Conservation (phyloP, 30 jellyfish, hydroid and myxozoan genomes). For the Aurelia aurita region DNA sequence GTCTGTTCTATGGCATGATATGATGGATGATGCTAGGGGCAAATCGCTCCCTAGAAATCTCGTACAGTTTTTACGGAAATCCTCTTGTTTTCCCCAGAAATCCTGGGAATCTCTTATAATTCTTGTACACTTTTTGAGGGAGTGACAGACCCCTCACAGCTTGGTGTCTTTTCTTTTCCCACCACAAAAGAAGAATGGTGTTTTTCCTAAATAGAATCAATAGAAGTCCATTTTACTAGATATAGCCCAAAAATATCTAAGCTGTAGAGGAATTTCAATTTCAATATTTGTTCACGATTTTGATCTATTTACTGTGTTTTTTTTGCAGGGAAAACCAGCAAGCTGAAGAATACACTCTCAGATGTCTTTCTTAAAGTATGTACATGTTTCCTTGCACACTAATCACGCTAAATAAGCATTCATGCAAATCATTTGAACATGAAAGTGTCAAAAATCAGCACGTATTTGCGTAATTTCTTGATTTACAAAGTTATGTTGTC, state of each 20-base stretch:
- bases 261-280: slow-evolving; percentile 5
- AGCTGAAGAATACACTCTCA: not conserved
- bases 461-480: not conserved
- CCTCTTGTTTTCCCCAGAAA: not conserved
- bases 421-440: not conserved
- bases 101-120: too few relatives aligned
- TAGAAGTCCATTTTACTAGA: slow-evolving; percentile 2
- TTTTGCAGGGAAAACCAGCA: slow-evolving; percentile 8
- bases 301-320: slow-evolving; percentile 3
- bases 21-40: too few relatives aligned
- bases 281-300: not conserved
- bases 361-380: slow-evolving; percentile 14
- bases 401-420: not conserved
- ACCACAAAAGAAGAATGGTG: not conserved
- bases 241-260: not conserved
- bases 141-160: not conserved
- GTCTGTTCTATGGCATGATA: not conserved
- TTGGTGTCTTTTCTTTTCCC: not conserved
- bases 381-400: not conserved
- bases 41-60: not conserved
- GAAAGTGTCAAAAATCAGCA: not conserved
- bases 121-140: not conserved
- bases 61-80: not conserved
- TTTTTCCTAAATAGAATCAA: not conserved
- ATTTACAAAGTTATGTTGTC: not conserved